These are phyloP conservation scores for Paradisaea rubra DNA, from an alignment of 2,113 vertebrate species.

Conservation along the genomic window DNA sequence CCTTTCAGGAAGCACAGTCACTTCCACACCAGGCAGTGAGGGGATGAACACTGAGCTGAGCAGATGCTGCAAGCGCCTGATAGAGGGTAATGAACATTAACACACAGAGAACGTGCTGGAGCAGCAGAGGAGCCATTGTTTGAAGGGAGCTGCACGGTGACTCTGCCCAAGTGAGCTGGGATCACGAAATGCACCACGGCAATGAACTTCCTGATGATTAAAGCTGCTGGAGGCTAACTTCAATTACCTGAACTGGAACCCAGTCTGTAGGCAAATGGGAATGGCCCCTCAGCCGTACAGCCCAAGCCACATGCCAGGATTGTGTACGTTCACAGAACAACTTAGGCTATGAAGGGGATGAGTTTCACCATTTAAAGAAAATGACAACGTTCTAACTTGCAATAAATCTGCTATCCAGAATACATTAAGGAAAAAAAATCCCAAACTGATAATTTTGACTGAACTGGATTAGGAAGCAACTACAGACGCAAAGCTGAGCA, in stretches of 20 bases:
- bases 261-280: background rate
- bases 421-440: background rate
- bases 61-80: background rate
- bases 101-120: background rate
- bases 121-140: background rate
- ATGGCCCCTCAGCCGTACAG: rapidly evolving
- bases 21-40: background rate
- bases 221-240: background rate
- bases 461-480: background rate
- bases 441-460: background rate
- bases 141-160: rapidly evolving
- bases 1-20: constrained; percentile 4
- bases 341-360: background rate
- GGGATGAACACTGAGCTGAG: background rate
- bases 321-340: background rate
- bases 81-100: background rate
- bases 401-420: background rate
- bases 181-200: background rate
- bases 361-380: background rate
- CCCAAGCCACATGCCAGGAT: rapidly evolving
- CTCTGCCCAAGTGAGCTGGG: background rate
- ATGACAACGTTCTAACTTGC: background rate
- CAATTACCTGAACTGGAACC: background rate
- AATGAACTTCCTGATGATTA: background rate
- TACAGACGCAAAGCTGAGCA: background rate